phyloP scores from a whole-genome alignment of 2,888 invertebrate genomes.

The Mimachlamys varia region DNA sequence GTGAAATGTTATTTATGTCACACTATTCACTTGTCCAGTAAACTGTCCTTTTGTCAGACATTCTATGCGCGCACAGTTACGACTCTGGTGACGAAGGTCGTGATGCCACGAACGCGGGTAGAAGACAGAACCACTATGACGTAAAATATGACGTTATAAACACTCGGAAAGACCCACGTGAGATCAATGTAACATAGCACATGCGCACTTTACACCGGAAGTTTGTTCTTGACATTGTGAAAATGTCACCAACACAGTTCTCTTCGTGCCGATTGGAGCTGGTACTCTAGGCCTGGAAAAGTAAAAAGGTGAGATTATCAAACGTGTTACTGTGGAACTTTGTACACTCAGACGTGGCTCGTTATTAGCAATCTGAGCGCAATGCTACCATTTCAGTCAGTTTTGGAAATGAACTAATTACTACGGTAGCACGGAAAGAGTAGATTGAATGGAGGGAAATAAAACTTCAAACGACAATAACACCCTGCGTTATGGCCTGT shows the following conservation, averaged over 20 bases:
- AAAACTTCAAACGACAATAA: too few species aligned
- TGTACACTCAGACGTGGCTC: not conserved
- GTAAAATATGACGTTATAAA: not conserved
- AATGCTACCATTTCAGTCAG: too few species aligned
- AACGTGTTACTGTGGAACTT: not conserved
- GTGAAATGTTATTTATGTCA: not conserved
- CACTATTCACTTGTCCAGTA: not conserved
- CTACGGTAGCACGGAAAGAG: too few species aligned
- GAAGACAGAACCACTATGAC: too few species aligned
- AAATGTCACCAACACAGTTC: slow-evolving; percentile 62
- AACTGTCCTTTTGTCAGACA: not conserved
- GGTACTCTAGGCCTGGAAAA: slow-evolving; percentile 62
- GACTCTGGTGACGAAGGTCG: not conserved
- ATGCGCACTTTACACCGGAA: slow-evolving; percentile 23
- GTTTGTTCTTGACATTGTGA: not conserved
- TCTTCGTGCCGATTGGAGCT: slow-evolving; percentile 58
- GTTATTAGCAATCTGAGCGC: too few species aligned
- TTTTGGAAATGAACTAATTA: too few species aligned
- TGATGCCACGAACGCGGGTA: not conserved
- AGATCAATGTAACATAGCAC: not conserved
- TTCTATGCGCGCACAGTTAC: not conserved
- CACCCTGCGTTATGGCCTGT: too few species aligned
- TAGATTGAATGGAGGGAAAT: too few species aligned
- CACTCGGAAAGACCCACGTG: not conserved
- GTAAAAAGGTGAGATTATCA: not conserved